Conservation (phyloP, 2,797 vertebrate species). For the Hippopotamyrus pictus region DNA sequence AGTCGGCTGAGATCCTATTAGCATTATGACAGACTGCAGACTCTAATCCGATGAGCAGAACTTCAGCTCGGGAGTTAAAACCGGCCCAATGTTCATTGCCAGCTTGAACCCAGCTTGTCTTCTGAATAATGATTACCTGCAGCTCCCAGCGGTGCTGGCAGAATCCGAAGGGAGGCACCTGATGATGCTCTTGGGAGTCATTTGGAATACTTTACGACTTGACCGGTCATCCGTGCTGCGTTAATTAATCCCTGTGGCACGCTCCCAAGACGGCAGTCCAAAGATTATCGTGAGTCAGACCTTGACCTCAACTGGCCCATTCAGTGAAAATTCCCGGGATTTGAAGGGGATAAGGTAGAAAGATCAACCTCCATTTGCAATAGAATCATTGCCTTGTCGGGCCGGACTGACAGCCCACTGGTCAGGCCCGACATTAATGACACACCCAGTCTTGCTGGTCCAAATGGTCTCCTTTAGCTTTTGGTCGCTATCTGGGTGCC, state of each 20-base stretch:
- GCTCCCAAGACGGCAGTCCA: background rate
- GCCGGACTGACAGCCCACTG: background rate
- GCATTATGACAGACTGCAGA: constrained; percentile 23
- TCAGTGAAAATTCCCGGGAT: background rate
- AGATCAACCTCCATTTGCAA: background rate
- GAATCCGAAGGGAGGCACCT: background rate
- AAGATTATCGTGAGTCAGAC: background rate
- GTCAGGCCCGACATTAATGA: background rate
- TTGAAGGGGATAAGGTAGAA: background rate
- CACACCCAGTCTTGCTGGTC: background rate
- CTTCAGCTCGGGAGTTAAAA: background rate
- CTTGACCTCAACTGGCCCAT: background rate
- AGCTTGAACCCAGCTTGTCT: background rate
- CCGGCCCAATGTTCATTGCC: background rate
- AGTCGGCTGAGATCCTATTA: constrained; percentile 49
- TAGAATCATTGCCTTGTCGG: background rate
- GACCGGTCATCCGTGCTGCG: background rate
- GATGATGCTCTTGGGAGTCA: background rate
- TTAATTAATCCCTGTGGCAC: background rate
- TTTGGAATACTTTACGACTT: background rate
- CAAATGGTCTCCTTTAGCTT: background rate
- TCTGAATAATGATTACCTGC: background rate
- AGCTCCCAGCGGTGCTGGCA: background rate
- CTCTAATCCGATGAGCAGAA: constrained; percentile 21
- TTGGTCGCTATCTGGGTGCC: background rate